phyloP scores from a whole-genome alignment of 2,797 vertebrate genomes.

The Sebastes jordani region DNA sequence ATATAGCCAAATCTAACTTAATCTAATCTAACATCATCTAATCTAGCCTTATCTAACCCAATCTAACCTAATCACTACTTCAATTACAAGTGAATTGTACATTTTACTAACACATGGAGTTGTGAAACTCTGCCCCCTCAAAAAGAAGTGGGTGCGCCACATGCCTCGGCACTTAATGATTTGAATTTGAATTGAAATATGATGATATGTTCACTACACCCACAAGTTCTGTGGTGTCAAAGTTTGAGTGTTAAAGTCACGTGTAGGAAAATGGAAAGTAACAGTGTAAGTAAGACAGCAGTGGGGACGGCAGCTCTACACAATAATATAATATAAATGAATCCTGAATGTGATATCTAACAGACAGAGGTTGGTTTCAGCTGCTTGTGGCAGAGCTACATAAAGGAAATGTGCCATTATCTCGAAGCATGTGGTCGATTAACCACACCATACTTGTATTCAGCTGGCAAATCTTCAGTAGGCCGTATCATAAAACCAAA shows the following conservation, averaged over 20 bases:
- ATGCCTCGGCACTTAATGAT: background rate
- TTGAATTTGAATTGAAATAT: background rate
- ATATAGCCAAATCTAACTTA: background rate
- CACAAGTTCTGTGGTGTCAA: background rate
- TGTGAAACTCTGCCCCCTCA: slow-evolving; percentile 17
- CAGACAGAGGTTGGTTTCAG: background rate
- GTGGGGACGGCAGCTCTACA: background rate
- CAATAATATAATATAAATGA: background rate
- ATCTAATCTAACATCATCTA: background rate
- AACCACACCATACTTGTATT: background rate
- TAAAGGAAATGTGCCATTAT: background rate
- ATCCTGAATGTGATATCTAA: background rate
- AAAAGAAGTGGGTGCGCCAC: background rate
- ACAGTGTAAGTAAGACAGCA: background rate
- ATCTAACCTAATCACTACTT: background rate
- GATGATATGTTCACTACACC: background rate
- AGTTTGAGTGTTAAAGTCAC: too few species aligned
- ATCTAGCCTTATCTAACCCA: background rate
- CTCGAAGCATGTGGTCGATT: background rate
- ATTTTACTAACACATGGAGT: background rate
- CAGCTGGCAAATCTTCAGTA: background rate
- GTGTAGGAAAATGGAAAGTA: background rate
- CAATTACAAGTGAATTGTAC: background rate
- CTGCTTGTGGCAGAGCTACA: background rate
- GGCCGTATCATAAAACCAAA: background rate